Percentiles rank a stretch among this genome's conserved stretches.
Evolutionary conservation across 2,888 invertebrate species (phyloP).

Genomic region (Polymixis flavicincta): DNA sequence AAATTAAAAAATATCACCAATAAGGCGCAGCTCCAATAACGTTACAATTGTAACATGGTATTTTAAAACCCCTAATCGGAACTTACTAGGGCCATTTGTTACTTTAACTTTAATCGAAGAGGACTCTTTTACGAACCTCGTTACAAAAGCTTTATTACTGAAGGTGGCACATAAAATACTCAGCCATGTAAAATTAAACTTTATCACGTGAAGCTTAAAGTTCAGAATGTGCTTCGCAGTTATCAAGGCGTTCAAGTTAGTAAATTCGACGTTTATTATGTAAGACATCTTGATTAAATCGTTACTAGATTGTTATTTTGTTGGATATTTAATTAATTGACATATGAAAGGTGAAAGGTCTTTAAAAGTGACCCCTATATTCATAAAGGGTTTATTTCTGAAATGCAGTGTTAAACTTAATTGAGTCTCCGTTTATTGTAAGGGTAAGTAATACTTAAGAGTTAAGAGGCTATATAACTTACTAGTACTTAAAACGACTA

Average conservation of each 20-base stretch:
- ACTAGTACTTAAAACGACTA: conserved; percentile 29
- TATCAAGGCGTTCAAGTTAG: conserved; percentile 58
- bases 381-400: conserved; percentile 40
- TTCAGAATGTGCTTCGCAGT: conserved; percentile 31
- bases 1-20: conserved; percentile 62
- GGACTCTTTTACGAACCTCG: conserved; percentile 72
- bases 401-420: conserved; percentile 43
- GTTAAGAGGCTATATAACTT: conserved; percentile 28
- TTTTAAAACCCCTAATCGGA: conserved; percentile 70
- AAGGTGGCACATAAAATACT: conserved; percentile 71
- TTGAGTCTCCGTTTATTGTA: conserved; percentile 24
- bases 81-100: conserved; percentile 73
- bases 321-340: conserved; percentile 69
- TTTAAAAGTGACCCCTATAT: conserved; percentile 27
- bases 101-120: conserved; percentile 76
- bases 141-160: conserved; percentile 74
- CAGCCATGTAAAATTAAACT: conserved; percentile 55
- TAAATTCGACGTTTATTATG: conserved; percentile 72
- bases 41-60: conserved; percentile 57
- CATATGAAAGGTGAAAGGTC: conserved; percentile 59
- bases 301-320: conserved; percentile 68
- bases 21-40: conserved; percentile 41
- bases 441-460: conserved; percentile 33
- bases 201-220: conserved; percentile 37
- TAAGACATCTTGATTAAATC: conserved; percentile 72